These are phyloP conservation scores for Gymnothorax reevesii DNA, from an alignment of 2,797 vertebrate species.

Conservation along the genomic window DNA sequence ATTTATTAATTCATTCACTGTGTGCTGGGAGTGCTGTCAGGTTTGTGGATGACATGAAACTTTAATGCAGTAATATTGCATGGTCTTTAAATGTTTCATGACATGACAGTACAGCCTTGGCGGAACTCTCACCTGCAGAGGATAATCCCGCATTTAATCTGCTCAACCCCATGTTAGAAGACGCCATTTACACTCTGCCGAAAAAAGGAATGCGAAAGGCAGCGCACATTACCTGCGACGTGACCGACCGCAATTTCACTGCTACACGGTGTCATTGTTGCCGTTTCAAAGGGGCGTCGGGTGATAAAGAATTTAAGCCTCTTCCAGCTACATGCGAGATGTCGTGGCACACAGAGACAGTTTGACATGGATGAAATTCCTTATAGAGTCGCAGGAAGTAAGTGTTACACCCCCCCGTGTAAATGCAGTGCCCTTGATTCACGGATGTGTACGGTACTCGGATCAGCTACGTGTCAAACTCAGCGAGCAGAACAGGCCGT, in stretches of 20 bases:
- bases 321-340: neutral
- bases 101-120: constrained; percentile 46
- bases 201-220: neutral
- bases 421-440: neutral
- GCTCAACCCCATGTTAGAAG: neutral
- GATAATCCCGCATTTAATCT: neutral
- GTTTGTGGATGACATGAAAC: constrained; percentile 62
- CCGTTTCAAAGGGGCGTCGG: neutral
- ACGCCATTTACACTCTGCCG: neutral
- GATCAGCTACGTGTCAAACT: neutral
- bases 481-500: neutral
- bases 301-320: neutral
- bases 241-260: neutral
- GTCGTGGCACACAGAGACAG: neutral
- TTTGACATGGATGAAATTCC: neutral
- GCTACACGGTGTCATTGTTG: neutral
- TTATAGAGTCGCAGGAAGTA: neutral
- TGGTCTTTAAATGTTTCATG: constrained; percentile 69
- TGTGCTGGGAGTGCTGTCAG: neutral
- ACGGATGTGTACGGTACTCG: neutral
- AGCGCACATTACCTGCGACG: neutral
- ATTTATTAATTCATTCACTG: neutral
- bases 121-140: neutral
- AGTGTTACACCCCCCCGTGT: neutral
- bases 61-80: constrained; percentile 69